These are phyloP conservation scores for Eleginops maclovinus DNA, from an alignment of 2,113 vertebrate species.

Conservation along the genomic window DNA sequence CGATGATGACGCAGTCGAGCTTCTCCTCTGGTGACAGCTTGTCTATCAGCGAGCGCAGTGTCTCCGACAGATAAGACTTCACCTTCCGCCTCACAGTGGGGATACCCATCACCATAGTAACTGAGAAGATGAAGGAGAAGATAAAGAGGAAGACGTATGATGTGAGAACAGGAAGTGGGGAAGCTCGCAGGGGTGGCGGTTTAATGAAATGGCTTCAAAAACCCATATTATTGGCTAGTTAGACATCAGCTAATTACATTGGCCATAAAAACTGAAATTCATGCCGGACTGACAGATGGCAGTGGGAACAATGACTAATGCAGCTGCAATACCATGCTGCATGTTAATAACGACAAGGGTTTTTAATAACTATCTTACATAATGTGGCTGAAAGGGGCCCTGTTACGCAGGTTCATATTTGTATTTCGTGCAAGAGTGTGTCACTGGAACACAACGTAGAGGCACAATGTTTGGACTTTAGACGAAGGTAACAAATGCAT, in stretches of 20 bases:
- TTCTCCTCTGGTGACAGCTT: slow-evolving; percentile 96
- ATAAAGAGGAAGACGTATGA: slow-evolving; percentile 3
- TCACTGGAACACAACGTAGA: background rate
- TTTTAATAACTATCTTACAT: background rate
- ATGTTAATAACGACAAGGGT: background rate
- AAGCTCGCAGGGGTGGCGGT: background rate
- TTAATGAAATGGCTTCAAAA: slow-evolving; percentile 35
- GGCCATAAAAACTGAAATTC: slow-evolving; percentile 8
- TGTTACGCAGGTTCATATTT: too few species aligned
- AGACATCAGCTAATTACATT: slow-evolving; percentile 29
- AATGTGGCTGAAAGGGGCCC: background rate
- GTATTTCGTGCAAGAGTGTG: background rate
- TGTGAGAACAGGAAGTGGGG: slow-evolving; percentile 14
- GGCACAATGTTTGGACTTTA: background rate
- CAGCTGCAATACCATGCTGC: background rate
- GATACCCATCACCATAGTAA: slow-evolving; percentile 99
- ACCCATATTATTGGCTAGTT: slow-evolving; percentile 16
- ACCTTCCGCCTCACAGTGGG: slow-evolving; percentile 98
- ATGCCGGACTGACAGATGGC: slow-evolving; percentile 55
- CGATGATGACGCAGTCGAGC: slow-evolving; percentile 95
- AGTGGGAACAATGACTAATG: slow-evolving; percentile 36
- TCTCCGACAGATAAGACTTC: slow-evolving; percentile 97
- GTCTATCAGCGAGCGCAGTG: slow-evolving; percentile 95
- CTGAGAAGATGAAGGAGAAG: too few species aligned
- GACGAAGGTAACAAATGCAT: background rate